These are phyloP conservation scores for Metopolophium dirhodum DNA, from an alignment of 1,140 invertebrate genomes.

Conservation along the genomic window DNA sequence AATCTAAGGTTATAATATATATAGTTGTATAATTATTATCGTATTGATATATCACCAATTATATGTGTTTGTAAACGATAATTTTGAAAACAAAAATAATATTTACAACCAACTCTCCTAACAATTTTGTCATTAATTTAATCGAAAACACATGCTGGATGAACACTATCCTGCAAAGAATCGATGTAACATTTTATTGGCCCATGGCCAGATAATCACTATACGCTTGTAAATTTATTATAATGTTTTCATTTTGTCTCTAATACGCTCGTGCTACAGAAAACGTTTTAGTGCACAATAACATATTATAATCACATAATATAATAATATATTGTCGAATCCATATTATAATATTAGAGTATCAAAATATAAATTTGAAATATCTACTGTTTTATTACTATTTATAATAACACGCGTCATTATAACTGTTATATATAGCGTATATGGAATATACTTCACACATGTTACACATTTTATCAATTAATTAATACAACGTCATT, in stretches of 20 bases:
- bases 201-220: conserved; percentile 5
- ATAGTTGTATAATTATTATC: background rate
- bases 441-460: too few relatives aligned
- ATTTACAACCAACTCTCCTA: background rate
- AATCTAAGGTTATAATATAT: background rate
- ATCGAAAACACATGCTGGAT: conserved; percentile 28
- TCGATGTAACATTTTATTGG: conserved; percentile 24
- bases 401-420: background rate
- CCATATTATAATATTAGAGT: background rate
- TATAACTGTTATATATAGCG: background rate
- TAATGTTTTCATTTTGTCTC: conserved; percentile 29
- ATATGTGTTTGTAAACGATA: background rate
- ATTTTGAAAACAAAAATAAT: background rate
- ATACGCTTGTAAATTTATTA: conserved; percentile 22
- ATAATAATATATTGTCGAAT: background rate
- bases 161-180: conserved; percentile 10
- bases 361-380: background rate
- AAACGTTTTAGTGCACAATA: conserved; percentile 15
- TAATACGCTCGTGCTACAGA: background rate
- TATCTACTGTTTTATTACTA: background rate
- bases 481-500: background rate
- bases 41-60: background rate
- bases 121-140: conserved; percentile 28
- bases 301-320: conserved; percentile 22
- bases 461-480: background rate